Evolutionary conservation across 2,113 vertebrate species (phyloP).

Genomic region (Pelecanoides urinatrix): DNA sequence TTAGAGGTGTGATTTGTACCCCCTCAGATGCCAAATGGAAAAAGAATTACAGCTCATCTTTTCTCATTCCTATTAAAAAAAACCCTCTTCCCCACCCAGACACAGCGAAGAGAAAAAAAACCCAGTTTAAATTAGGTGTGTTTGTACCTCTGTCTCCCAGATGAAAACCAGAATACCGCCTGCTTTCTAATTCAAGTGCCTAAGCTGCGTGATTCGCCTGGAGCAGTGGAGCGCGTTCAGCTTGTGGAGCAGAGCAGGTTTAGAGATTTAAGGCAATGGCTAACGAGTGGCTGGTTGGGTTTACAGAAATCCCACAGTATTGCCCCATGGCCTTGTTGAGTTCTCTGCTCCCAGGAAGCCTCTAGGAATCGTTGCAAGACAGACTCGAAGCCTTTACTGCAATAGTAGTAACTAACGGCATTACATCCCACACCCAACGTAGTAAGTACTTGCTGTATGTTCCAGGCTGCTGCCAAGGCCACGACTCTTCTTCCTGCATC

Average conservation of each 20-base stretch:
- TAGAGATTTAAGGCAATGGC: neutral
- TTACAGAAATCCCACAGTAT: neutral
- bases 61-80: neutral
- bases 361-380: neutral
- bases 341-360: neutral
- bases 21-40: neutral
- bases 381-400: neutral
- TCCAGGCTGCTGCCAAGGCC: neutral
- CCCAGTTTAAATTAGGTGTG: neutral
- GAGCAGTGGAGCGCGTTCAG: fast-evolving
- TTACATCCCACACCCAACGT: neutral
- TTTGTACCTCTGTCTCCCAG: neutral
- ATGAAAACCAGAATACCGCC: neutral
- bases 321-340: neutral
- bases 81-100: neutral
- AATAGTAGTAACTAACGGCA: neutral
- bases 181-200: neutral
- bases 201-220: neutral
- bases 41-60: neutral
- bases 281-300: neutral
- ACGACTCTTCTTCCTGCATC: neutral
- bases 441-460: neutral
- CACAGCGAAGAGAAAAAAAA: neutral
- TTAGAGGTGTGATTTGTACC: neutral
- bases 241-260: neutral